Evolutionary conservation across 2,797 vertebrate genomes (phyloP).

Genomic region (Orientallactaga sibirica): DNA sequence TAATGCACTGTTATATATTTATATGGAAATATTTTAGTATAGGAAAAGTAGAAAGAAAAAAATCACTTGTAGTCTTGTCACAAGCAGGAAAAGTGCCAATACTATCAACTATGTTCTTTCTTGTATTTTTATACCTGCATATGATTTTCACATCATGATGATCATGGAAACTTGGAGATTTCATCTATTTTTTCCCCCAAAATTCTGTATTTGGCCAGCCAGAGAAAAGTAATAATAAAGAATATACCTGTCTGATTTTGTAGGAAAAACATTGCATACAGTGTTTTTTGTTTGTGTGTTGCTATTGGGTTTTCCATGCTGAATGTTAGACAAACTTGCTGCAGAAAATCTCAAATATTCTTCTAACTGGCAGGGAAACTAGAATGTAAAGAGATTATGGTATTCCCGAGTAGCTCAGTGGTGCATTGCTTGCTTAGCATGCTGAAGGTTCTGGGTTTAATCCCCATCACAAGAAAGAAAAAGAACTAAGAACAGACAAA

Average conservation of each 20-base stretch:
- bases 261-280: background rate
- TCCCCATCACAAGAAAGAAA: background rate
- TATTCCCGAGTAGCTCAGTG: background rate
- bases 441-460: background rate
- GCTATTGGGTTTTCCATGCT: background rate
- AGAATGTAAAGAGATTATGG: background rate
- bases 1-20: background rate
- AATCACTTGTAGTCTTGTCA: background rate
- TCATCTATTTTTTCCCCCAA: background rate
- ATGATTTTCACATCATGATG: background rate
- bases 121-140: background rate
- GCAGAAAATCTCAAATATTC: background rate
- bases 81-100: background rate
- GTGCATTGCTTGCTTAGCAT: background rate
- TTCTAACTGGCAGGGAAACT: background rate
- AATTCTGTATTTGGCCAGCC: constrained; percentile 22
- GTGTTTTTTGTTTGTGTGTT: background rate
- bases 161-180: constrained; percentile 2
- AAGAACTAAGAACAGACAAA: background rate
- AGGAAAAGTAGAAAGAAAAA: constrained; percentile 19
- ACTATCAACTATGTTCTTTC: background rate
- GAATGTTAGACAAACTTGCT: background rate
- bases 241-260: background rate
- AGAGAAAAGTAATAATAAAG: background rate
- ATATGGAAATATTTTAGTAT: background rate